A percentile compares a stretch with the other conserved stretches of the same genome.
Conservation (phyloP, 2,113 vertebrate genomes). For the Cyprinus carpio region DNA sequence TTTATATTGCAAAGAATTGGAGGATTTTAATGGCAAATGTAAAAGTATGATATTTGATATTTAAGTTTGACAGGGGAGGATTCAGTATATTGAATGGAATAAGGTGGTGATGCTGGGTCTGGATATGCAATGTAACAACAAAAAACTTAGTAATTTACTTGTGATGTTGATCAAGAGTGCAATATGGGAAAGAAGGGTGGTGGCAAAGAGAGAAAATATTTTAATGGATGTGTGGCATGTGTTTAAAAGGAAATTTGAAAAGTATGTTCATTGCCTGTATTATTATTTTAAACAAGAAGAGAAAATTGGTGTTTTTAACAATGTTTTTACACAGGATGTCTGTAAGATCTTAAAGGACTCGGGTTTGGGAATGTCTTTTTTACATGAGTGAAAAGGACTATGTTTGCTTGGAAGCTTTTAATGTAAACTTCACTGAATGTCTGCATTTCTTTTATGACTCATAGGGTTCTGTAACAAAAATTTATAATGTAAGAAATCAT, state of each 20-base stretch:
- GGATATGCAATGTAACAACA: neutral
- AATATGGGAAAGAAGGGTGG: constrained; percentile 7
- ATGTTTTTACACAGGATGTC: too few species aligned
- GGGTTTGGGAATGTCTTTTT: too few species aligned
- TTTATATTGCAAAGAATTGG: neutral
- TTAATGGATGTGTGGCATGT: neutral
- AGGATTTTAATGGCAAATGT: neutral
- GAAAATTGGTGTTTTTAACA: too few species aligned
- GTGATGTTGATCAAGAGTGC: neutral
- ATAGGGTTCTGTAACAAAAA: too few species aligned
- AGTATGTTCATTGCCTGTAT: too few species aligned
- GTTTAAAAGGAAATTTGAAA: neutral
- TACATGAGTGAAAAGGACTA: too few species aligned
- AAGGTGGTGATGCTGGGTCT: neutral
- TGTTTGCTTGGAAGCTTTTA: too few species aligned
- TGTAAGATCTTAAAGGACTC: too few species aligned
- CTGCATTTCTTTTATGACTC: too few species aligned
- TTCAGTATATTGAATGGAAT: neutral
- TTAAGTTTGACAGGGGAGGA: neutral
- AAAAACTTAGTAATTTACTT: neutral
- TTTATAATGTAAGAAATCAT: too few species aligned
- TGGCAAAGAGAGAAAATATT: neutral
- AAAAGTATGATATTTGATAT: neutral
- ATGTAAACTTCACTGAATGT: too few species aligned
- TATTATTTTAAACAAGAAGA: too few species aligned